phyloP scores from a whole-genome alignment of 2,888 invertebrate genomes.

The Agrilus mali region DNA sequence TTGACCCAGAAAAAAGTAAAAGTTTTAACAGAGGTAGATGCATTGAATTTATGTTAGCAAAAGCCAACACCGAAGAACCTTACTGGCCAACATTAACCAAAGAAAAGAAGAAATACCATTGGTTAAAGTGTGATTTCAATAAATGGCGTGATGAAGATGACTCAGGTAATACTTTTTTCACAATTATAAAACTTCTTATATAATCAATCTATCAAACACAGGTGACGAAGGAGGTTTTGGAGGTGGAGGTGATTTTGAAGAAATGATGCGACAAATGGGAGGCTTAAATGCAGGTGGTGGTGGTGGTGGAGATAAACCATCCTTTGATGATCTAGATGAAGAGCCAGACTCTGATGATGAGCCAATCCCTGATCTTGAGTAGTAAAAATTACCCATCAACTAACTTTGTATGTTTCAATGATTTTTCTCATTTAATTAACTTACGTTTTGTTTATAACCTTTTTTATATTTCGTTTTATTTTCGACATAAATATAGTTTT shows the following conservation, averaged over 20 bases:
- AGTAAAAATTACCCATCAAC: constrained; percentile 14
- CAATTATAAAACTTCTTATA: not conserved
- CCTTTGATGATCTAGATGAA: constrained; percentile 61
- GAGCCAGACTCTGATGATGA: constrained; percentile 70
- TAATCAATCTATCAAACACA: too few relatives aligned
- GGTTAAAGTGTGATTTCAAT: constrained; percentile 94
- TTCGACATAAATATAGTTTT: too few relatives aligned
- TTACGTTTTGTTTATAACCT: constrained; percentile 3
- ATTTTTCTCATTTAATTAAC: not conserved
- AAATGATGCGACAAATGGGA: constrained; percentile 66
- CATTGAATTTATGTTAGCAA: constrained; percentile 61
- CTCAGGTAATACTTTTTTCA: constrained; percentile 55
- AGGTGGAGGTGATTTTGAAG: constrained; percentile 46
- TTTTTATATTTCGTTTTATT: too few relatives aligned
- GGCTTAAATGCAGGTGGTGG: constrained; percentile 37
- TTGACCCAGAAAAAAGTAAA: constrained; percentile 67
- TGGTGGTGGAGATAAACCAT: constrained; percentile 48
- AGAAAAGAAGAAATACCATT: constrained; percentile 80
- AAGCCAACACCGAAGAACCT: constrained; percentile 51
- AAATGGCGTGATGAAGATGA: constrained; percentile 98
- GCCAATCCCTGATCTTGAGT: constrained; percentile 64
- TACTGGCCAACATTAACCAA: constrained; percentile 85
- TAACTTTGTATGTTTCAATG: not conserved
- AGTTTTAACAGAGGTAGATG: constrained; percentile 61
- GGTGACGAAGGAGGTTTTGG: constrained; percentile 7